Evolutionary conservation across 1,140 invertebrate species (phyloP), one percentile per base, ranked within the genome.

Genomic region (Acyrthosiphon pisum): DNA sequence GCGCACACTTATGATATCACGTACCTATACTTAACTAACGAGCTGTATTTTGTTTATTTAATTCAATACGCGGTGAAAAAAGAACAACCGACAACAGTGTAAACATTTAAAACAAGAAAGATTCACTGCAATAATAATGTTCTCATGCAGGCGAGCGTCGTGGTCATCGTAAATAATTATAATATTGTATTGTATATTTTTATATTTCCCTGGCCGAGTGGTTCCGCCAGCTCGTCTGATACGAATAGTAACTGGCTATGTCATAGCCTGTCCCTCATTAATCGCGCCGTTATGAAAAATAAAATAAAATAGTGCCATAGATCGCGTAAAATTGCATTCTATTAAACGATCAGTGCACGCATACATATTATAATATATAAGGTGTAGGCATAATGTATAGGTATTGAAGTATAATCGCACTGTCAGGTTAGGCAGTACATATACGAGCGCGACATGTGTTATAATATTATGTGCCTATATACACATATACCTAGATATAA

Each of bases 61-160:
- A 89, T 89, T 89, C 87, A 89, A 53, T 89, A 89, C 11, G 8
- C 9, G 86, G n/a, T n/a, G n/a, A n/a, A 22, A 48, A 89, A 88
- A 48, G 18, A 30, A n/a, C 18, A 88, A 44, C 30, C 46, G 7
- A 88, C n/a, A n/a, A 37, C 87, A n/a, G 48, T 53, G 87, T 89
- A 53, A 37, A 89, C n/a, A 14, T 35, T 35, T 22, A 48, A 48
- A 6, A 88, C 11, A 35, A 20, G n/a, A 88, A 30, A 26, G 8
- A n/a, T 88, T 48, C 30, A 50, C 44, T 76, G 18, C 86, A 11
- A 84, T 37, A 83, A 87, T 48, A 50, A 20, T 14, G n/a, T 46
- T 41, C 26, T 46, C 41, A n/a, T 2, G 14, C 26, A 44, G 84
- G n/a, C n/a, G 44, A 87, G 44, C 30, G 1, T 46, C 84, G 44